These are phyloP conservation scores for Luehdorfia chinensis DNA, from an alignment of 1,140 invertebrate species.

Conservation along the genomic window DNA sequence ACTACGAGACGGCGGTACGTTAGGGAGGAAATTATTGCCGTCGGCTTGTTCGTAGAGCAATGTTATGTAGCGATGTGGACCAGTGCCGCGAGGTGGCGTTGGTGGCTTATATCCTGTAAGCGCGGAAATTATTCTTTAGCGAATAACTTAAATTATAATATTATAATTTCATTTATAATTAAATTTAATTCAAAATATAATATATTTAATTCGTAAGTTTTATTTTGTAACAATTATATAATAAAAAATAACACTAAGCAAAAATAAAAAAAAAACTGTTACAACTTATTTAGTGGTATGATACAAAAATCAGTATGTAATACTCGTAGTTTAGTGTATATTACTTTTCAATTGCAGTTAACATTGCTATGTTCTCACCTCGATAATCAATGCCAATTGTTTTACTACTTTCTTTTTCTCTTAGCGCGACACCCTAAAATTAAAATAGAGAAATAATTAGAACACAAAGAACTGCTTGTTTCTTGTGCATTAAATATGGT, in stretches of 20 bases:
- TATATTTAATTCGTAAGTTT: not conserved
- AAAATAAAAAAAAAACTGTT: too few species aligned
- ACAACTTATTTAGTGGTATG: too few species aligned
- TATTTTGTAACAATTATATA: not conserved
- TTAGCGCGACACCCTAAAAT: slow-evolving; percentile 54
- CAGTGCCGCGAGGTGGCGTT: slow-evolving; percentile 60
- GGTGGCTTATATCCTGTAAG: slow-evolving; percentile 59
- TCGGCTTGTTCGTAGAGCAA: slow-evolving; percentile 59
- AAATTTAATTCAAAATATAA: slow-evolving; percentile 3
- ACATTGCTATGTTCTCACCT: slow-evolving; percentile 33
- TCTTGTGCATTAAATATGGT: too few species aligned
- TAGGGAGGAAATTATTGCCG: slow-evolving; percentile 59
- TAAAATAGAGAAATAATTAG: too few species aligned
- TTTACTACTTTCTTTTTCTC: slow-evolving; percentile 47
- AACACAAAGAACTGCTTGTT: too few species aligned
- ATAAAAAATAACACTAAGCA: slow-evolving; percentile 3
- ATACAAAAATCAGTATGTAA: too few species aligned
- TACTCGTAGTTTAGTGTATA: too few species aligned
- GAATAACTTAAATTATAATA: too few species aligned
- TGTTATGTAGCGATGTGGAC: slow-evolving; percentile 52
- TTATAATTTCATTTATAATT: too few species aligned
- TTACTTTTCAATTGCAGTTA: too few species aligned
- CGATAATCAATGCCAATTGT: slow-evolving; percentile 57
- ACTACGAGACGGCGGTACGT: slow-evolving; percentile 41
- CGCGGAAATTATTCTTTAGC: too few species aligned